These are phyloP conservation scores for Sciurus vulgaris DNA, from an alignment of 2,797 vertebrate species.

Conservation along the genomic window DNA sequence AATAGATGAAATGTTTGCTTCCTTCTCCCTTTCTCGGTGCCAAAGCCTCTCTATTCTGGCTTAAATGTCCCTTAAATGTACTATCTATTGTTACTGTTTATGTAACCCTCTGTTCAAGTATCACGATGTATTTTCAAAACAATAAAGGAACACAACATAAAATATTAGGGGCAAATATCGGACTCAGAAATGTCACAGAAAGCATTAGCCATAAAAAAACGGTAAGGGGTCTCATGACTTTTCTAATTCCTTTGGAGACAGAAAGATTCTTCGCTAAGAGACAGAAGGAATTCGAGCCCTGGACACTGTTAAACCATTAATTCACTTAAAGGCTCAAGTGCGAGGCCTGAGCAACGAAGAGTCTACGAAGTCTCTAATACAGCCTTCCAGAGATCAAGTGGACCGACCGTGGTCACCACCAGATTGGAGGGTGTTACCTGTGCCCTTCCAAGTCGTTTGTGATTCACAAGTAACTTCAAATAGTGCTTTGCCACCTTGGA, in stretches of 20 bases:
- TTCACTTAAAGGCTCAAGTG: conserved; percentile 53
- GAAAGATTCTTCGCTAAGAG: conserved; percentile 54
- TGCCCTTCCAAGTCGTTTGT: neutral
- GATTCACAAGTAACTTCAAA: neutral
- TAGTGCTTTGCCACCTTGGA: neutral
- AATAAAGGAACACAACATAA: conserved; percentile 52
- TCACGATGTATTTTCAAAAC: conserved; percentile 53
- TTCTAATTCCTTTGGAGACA: conserved; percentile 46
- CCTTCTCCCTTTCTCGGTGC: conserved; percentile 51
- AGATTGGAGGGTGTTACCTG: neutral
- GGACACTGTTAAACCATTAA: conserved; percentile 44
- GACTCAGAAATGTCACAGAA: conserved; percentile 35
- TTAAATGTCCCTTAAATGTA: conserved; percentile 68
- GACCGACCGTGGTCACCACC: neutral
- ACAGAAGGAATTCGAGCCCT: conserved; percentile 35
- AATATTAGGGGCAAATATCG: neutral
- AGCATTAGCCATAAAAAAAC: neutral
- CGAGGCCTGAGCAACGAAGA: neutral
- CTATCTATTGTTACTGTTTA: conserved; percentile 75
- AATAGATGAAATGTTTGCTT: conserved; percentile 72
- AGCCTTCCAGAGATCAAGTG: neutral
- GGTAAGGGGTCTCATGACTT: neutral
- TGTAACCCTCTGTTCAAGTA: conserved; percentile 73
- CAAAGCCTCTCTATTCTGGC: conserved; percentile 71
- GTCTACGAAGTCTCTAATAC: neutral